These are phyloP conservation scores for Ceratosolen fusciceps DNA, from an alignment of 1,140 invertebrate genomes.

Conservation along the genomic window DNA sequence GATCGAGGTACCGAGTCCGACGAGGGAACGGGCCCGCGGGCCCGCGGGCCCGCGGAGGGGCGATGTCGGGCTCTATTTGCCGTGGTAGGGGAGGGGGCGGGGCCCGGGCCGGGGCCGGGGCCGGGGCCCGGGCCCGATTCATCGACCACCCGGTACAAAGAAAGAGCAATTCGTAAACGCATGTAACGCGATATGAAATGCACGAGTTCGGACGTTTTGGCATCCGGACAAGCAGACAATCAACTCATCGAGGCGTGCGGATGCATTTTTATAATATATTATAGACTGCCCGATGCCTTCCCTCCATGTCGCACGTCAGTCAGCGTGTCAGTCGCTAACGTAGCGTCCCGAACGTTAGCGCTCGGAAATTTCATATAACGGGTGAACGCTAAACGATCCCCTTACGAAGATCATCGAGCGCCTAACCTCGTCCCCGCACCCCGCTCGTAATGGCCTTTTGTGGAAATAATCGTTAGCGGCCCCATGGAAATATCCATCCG, in stretches of 20 bases:
- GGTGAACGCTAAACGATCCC: slow-evolving; percentile 64
- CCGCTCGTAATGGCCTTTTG: background rate
- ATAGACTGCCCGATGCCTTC: slow-evolving; percentile 70
- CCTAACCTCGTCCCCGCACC: background rate
- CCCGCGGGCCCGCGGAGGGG: too few species aligned
- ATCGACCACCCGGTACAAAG: slow-evolving; percentile 62
- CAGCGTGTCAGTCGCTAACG: slow-evolving; percentile 71
- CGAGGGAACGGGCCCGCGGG: too few species aligned
- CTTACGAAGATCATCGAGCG: slow-evolving; percentile 2
- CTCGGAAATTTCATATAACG: slow-evolving; percentile 71
- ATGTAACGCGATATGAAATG: slow-evolving; percentile 71
- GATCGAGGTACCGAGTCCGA: too few species aligned
- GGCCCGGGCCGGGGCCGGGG: too few species aligned
- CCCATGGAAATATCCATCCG: too few species aligned
- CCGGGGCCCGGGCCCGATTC: slow-evolving; percentile 61
- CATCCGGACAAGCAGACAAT: slow-evolving; percentile 72
- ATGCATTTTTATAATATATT: slow-evolving; percentile 74
- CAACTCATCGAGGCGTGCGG: slow-evolving; percentile 72
- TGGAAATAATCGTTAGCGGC: too few species aligned
- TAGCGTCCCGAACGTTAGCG: slow-evolving; percentile 71
- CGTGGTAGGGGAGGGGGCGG: slow-evolving; percentile 9
- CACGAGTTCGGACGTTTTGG: slow-evolving; percentile 72
- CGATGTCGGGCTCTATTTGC: slow-evolving; percentile 41
- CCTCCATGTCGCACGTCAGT: slow-evolving; percentile 72
- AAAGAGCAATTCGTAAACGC: slow-evolving; percentile 62